phyloP scores from a whole-genome alignment of 2,113 vertebrate species.

The Mus pahari region DNA sequence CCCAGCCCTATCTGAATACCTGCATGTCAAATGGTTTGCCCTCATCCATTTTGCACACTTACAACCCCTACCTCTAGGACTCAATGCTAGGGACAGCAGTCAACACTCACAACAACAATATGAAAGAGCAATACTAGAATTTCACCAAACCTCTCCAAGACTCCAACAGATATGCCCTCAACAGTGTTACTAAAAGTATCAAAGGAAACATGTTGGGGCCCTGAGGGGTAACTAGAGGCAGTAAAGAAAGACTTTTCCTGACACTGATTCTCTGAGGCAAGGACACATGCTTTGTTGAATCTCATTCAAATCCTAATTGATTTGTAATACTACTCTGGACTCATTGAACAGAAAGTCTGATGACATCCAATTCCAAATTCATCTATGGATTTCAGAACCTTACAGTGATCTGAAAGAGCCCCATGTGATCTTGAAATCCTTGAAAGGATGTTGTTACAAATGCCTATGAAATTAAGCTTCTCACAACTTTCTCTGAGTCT shows the following conservation, averaged over 20 bases:
- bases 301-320: slow-evolving; percentile 25
- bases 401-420: not conserved
- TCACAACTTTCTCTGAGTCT: not conserved
- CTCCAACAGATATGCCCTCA: not conserved
- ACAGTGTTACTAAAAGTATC: slow-evolving; percentile 39
- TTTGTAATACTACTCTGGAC: not conserved
- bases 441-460: not conserved
- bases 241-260: slow-evolving; percentile 33
- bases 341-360: not conserved
- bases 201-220: not conserved
- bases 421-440: slow-evolving; percentile 18
- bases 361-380: slow-evolving; percentile 1
- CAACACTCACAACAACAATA: not conserved
- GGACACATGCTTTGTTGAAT: not conserved
- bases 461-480: not conserved
- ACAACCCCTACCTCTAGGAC: not conserved
- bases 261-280: not conserved
- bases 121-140: not conserved
- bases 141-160: slow-evolving; percentile 2
- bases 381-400: slow-evolving; percentile 8
- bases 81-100: not conserved
- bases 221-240: not conserved
- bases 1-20: not conserved
- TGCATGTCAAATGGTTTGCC: not conserved
- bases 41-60: slow-evolving; percentile 10